phyloP scores from a whole-genome alignment of 2,888 invertebrate genomes.

The Coremacera marginata region DNA sequence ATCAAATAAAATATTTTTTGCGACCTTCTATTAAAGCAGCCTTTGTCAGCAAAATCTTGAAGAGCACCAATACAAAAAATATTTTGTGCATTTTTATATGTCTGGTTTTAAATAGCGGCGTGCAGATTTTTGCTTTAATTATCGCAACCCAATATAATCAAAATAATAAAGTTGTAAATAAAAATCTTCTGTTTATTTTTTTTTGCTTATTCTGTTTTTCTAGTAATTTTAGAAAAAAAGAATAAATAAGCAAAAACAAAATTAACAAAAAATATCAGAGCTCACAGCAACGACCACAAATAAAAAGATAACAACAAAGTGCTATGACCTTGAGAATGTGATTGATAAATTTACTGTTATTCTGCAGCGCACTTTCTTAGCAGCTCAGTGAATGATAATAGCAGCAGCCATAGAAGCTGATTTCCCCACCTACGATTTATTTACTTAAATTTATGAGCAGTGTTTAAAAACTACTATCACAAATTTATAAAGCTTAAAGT shows the following conservation, averaged over 20 bases:
- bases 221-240: not conserved
- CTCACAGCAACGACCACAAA: constrained; percentile 6
- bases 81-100: no score
- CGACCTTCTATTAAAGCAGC: not conserved
- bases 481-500: no score
- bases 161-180: no score
- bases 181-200: not conserved
- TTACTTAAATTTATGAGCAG: no score
- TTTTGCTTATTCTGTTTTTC: not conserved
- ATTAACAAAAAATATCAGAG: not conserved
- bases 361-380: not conserved
- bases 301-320: constrained; percentile 39
- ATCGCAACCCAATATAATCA: no score
- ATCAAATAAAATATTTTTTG: no score
- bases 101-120: no score
- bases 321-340: constrained; percentile 42
- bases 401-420: not conserved
- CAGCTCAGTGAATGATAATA: not conserved
- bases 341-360: constrained; percentile 43
- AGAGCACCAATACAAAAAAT: not conserved
- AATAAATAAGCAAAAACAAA: not conserved
- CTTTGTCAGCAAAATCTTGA: not conserved
- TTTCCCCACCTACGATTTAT: not conserved
- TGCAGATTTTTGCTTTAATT: no score
- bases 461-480: no score